Base-by-base conservation (phyloP, 2,113 vertebrate species). In the Rhabdornis inornatus region DNA sequence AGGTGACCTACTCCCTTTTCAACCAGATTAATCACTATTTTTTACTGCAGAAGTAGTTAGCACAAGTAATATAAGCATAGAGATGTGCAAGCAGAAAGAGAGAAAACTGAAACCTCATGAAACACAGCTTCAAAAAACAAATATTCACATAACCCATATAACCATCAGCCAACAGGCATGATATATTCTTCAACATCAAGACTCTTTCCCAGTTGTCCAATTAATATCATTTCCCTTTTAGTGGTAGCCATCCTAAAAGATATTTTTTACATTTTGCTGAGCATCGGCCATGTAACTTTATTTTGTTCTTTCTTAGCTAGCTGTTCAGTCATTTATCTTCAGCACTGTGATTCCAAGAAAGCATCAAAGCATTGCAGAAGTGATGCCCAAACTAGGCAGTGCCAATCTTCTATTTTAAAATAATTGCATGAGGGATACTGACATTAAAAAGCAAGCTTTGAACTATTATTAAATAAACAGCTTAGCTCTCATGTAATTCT, bases 311-410 rank as follows among this genome's bases (percentile, higher is more conserved):
- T 88, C 60, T 78, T 63, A 60, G 10, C 24, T 93, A 47, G 17
- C 35, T 86, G 37, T 76, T 90, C n/a, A 75, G 40, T 70, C 53
- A 65, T 87, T 90, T 66, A 69, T 42, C n/a, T 94, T 92, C 49
- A 76, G 30, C 27, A 31, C 21, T 71, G 30, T 28, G 64, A 55
- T 91, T 89, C 84, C 91, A 96, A 94, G 81, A 92, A 96, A 87
- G n/a, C 37, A 57, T 76, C 88, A 90, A 91, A 82, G 8, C 50
- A 75, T 47, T 8, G 4, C 35, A 92, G 60, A 87, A 97, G 10
- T 84, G 75, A 83, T 45, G 28, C 27, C 35, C 49, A 95, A 87
- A 90, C 22, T 76, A 81, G 49, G 47, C 33, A 82, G 31, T 92
- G 79, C 5, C 83, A 83, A 40, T 94, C 61, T 89, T 74, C 65